Conservation (phyloP, 2,113 vertebrate genomes). For the Polypterus senegalus region DNA sequence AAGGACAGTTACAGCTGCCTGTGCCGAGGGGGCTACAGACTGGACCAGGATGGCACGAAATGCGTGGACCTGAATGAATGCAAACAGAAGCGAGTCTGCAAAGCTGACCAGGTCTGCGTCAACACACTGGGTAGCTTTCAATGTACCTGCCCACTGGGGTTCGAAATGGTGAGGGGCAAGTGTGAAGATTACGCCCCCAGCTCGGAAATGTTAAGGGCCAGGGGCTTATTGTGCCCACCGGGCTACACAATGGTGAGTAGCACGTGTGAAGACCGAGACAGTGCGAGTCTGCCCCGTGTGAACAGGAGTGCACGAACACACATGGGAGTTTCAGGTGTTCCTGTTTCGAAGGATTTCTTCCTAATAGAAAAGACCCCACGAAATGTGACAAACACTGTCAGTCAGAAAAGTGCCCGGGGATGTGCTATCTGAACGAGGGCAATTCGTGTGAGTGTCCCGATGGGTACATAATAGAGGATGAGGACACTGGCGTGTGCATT, state of each 20-base stretch:
- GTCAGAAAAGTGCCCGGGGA: conserved; percentile 23
- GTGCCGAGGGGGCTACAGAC: conserved; percentile 28
- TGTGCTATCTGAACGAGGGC: conserved; percentile 39
- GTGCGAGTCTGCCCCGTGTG: conserved; percentile 38
- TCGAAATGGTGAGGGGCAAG: background rate
- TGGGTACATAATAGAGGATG: conserved; percentile 27
- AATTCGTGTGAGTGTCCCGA: conserved; percentile 35
- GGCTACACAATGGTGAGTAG: too few species aligned
- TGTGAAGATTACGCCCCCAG: conserved; percentile 30
- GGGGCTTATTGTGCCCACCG: too few species aligned
- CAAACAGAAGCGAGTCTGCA: conserved; percentile 26
- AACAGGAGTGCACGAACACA: conserved; percentile 32
- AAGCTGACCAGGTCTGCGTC: conserved; percentile 24
- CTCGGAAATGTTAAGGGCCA: too few species aligned
- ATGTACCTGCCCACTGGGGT: conserved; percentile 38
- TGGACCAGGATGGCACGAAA: conserved; percentile 24
- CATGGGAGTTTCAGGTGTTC: conserved; percentile 31
- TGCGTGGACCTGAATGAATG: conserved; percentile 39
- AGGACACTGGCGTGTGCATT: rapidly evolving
- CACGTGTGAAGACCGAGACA: conserved; percentile 17
- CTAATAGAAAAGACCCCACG: background rate
- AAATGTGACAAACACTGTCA: conserved; percentile 31
- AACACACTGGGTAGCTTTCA: conserved; percentile 23
- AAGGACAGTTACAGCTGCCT: conserved; percentile 15
- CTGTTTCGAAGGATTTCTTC: conserved; percentile 24